Conservation (phyloP, 2,797 vertebrate species). For the Leontopithecus rosalia region DNA sequence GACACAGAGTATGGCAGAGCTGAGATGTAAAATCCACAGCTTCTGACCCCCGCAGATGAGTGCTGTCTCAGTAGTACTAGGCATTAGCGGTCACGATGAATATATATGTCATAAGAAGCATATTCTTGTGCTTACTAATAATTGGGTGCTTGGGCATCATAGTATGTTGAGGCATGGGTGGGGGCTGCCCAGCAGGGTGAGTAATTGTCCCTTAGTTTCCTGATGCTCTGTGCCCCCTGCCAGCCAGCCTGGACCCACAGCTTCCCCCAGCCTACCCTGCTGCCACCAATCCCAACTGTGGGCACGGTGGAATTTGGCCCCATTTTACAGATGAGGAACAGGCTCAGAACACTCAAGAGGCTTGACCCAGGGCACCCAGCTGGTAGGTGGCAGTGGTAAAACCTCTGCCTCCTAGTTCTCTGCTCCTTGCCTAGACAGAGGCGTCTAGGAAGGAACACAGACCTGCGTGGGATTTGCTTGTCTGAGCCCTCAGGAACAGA, state of each 20-base stretch:
- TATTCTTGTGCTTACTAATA: not conserved
- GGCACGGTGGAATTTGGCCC: not conserved
- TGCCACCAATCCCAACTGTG: not conserved
- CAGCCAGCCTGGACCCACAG: not conserved
- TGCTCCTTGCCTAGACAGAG: slow-evolving; percentile 10
- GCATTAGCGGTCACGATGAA: not conserved
- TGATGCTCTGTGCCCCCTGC: not conserved
- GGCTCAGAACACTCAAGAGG: not conserved
- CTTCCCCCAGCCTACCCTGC: not conserved
- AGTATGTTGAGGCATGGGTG: not conserved
- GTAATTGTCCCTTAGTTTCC: not conserved
- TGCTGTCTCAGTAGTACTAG: not conserved
- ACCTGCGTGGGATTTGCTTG: not conserved
- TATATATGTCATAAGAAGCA: not conserved
- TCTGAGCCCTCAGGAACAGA: not conserved
- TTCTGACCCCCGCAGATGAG: not conserved
- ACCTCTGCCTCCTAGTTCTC: not conserved
- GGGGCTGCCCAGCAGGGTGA: not conserved
- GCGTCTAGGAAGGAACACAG: not conserved
- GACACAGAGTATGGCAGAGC: not conserved
- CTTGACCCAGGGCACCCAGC: not conserved
- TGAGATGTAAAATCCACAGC: not conserved
- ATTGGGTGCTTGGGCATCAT: not conserved
- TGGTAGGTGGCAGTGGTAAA: not conserved
- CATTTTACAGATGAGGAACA: not conserved